A percentile compares a stretch with the other conserved stretches of the same genome.
Conservation (phyloP, 2,797 vertebrate genomes). For the Acomys russatus region DNA sequence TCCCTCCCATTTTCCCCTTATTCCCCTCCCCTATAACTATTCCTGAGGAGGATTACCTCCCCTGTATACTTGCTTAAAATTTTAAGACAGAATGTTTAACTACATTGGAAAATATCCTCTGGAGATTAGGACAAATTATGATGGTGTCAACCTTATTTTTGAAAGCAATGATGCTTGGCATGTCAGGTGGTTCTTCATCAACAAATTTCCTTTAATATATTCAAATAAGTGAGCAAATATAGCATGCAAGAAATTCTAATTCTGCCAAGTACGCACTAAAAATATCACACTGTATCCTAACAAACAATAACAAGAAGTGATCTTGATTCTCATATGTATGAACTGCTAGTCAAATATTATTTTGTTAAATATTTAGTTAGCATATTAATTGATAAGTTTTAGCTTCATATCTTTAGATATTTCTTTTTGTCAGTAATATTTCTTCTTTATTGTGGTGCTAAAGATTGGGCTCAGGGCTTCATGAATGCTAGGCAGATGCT, state of each 20-base stretch:
- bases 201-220: accelerated
- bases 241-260: background rate
- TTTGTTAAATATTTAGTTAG: background rate
- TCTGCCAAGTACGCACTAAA: background rate
- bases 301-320: slow-evolving; percentile 28
- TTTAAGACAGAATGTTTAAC: background rate
- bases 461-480: no score
- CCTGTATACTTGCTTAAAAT: slow-evolving; percentile 71
- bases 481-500: no score
- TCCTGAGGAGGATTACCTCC: no score
- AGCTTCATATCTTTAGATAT: background rate
- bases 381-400: background rate
- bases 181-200: background rate
- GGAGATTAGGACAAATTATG: slow-evolving; percentile 36
- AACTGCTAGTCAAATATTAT: background rate
- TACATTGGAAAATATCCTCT: background rate
- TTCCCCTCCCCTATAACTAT: no score
- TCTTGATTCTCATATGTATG: slow-evolving; percentile 18
- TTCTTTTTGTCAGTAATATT: background rate
- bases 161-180: background rate
- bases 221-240: background rate
- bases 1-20: no score
- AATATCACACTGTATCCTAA: background rate
- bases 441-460: no score
- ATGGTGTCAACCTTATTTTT: background rate